phyloP scores from a whole-genome alignment of 2,888 invertebrate genomes.

The Rhagonycha fulva region DNA sequence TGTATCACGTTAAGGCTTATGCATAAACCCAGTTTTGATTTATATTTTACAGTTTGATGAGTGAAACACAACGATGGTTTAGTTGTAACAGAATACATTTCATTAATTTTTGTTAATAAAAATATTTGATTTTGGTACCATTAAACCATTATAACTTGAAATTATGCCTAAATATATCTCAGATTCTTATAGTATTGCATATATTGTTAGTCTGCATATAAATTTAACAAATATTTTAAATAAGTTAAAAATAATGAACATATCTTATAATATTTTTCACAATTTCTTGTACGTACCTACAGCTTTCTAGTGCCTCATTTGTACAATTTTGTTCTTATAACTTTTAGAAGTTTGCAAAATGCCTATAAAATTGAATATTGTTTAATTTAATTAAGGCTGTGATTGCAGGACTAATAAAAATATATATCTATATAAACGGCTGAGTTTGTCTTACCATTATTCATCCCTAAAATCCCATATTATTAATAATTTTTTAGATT shows the following conservation, averaged over 20 bases:
- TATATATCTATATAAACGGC: background rate
- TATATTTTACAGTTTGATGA: background rate
- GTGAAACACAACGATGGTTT: background rate
- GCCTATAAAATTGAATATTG: background rate
- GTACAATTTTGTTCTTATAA: background rate
- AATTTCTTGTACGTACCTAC: background rate
- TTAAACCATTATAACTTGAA: background rate
- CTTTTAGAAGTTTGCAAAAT: background rate
- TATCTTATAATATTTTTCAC: background rate
- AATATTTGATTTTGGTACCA: background rate
- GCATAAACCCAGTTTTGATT: background rate
- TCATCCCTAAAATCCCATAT: background rate
- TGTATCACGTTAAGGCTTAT: background rate
- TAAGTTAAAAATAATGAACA: background rate
- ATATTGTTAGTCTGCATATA: background rate
- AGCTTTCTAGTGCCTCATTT: background rate
- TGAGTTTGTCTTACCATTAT: background rate
- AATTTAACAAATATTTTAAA: background rate
- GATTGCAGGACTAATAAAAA: slow-evolving; percentile 14
- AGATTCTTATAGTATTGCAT: background rate
- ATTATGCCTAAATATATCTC: background rate
- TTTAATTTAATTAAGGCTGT: slow-evolving; percentile 16
- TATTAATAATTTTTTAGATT: no score
- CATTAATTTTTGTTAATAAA: background rate
- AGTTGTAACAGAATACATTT: background rate